Base-by-base conservation (phyloP, 2,888 invertebrate species). In the Melinopterus prodromus region DNA sequence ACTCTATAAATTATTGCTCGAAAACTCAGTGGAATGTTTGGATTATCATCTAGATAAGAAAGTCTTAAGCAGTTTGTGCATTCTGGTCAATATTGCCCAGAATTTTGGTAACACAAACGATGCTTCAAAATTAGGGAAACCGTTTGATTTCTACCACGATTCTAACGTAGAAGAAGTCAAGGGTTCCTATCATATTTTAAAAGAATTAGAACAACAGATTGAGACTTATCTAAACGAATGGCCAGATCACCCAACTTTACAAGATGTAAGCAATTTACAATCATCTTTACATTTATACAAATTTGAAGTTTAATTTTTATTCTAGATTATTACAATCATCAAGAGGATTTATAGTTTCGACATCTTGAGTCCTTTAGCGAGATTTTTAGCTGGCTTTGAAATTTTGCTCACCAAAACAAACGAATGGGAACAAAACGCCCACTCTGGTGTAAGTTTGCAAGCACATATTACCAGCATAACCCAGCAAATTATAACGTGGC, bases 381-480 rank as follows among this genome's bases (percentile, higher is more conserved):
- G 97, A 83, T 97, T 97, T 86, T 92, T 98, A 1, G 95, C 96
- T 0, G 98, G 98, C 0, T 91, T 99, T 78, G 99, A 99, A 89
- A 90, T 98, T 76, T 90, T 99, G 0, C 90, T 99, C 0, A 94
- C 94, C 81, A 95, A 96, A 85, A 91, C 96, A 77, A 93, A 97
- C 83, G 95, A 97, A 85, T 99, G 98, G 99, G 97, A 99, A 88
- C 94, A 95, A 85, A 95, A 96, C 84, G 98, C 98, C 0, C 97
- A 97, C 85, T 93, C 92, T 83, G 95, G 94, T 6, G 97, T 98
- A 80, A 96, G 96, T 82, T 90, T 99, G 86, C 91, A 93, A 0
- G 91, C 92, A 0, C 92, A 95, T 80, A 93, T 96, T n/a, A 89
- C 93, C 37, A 91, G 92, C 37, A 91, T 99, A 0, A 95, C 96